A percentile compares a stretch with the other conserved stretches of the same genome.
phyloP scores from a whole-genome alignment of 1,140 invertebrate species.

The Vanessa atalanta region DNA sequence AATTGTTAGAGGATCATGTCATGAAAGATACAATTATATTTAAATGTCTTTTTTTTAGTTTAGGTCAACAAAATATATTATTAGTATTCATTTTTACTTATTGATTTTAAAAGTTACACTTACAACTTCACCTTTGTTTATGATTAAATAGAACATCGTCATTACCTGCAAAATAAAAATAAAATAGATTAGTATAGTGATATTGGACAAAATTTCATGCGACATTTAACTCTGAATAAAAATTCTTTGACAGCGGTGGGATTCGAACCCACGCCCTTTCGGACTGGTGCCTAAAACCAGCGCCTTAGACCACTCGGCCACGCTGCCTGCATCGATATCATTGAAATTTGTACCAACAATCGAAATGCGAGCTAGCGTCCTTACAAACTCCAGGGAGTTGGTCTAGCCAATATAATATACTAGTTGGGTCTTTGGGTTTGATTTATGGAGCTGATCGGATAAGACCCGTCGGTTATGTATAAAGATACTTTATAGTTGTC shows the following conservation, averaged over 20 bases:
- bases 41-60: too few species aligned
- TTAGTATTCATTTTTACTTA: too few species aligned
- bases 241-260: constrained; percentile 84
- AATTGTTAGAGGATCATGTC: too few species aligned
- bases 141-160: background rate
- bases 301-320: constrained; percentile 84
- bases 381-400: too few species aligned
- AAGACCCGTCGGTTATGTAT: background rate
- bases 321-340: constrained; percentile 40
- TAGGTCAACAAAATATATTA: too few species aligned
- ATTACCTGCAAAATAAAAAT: constrained; percentile 40
- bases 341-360: background rate
- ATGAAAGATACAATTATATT: too few species aligned
- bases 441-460: background rate
- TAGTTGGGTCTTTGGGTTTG: too few species aligned
- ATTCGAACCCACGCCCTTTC: constrained; percentile 89
- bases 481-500: background rate
- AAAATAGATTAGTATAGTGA: background rate
- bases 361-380: background rate
- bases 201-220: background rate
- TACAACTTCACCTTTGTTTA: background rate
- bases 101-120: too few species aligned
- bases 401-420: too few species aligned
- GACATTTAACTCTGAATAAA: background rate
- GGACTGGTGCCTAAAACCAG: constrained; percentile 90